Percentiles rank a stretch among this genome's conserved stretches.
These are phyloP conservation scores for Dipodomys stephensi DNA, from an alignment of 2,113 vertebrate genomes.

Conservation along the genomic window DNA sequence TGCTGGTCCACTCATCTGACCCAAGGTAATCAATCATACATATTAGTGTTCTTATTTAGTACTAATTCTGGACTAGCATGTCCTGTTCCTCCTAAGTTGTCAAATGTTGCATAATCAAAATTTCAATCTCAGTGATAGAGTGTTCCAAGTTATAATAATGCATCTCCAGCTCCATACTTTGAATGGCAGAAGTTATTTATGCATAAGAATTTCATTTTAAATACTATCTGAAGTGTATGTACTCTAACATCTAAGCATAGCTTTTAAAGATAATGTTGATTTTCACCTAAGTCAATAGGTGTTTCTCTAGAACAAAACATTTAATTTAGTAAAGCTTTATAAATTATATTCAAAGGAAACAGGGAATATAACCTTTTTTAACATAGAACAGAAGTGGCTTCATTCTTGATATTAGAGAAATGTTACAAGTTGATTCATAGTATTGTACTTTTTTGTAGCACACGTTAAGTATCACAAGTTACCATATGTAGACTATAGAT, in stretches of 20 bases:
- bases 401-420: constrained; percentile 73
- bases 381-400: constrained; percentile 66
- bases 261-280: constrained; percentile 76
- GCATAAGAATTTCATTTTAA: constrained; percentile 67
- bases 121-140: constrained; percentile 19
- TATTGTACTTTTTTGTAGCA: constrained; percentile 73
- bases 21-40: constrained; percentile 43
- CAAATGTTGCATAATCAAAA: constrained; percentile 54
- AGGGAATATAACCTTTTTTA: constrained; percentile 69
- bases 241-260: constrained; percentile 68
- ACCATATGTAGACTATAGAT: constrained; percentile 73
- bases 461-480: constrained; percentile 61
- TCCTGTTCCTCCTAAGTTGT: constrained; percentile 55
- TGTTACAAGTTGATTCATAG: constrained; percentile 59
- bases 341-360: constrained; percentile 71
- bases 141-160: constrained; percentile 51
- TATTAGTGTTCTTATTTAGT: constrained; percentile 39
- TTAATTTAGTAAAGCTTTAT: constrained; percentile 74
- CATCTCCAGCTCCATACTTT: constrained; percentile 38
- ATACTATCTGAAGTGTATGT: constrained; percentile 71
- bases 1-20: constrained; percentile 17
- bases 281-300: constrained; percentile 72
- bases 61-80: constrained; percentile 61
- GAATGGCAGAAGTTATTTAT: constrained; percentile 72
- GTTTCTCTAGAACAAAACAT: constrained; percentile 72